A percentile compares a stretch with the other conserved stretches of the same genome.
Conservation (phyloP, 2,888 invertebrate genomes). For the Drosophila nr. perissopoda region DNA sequence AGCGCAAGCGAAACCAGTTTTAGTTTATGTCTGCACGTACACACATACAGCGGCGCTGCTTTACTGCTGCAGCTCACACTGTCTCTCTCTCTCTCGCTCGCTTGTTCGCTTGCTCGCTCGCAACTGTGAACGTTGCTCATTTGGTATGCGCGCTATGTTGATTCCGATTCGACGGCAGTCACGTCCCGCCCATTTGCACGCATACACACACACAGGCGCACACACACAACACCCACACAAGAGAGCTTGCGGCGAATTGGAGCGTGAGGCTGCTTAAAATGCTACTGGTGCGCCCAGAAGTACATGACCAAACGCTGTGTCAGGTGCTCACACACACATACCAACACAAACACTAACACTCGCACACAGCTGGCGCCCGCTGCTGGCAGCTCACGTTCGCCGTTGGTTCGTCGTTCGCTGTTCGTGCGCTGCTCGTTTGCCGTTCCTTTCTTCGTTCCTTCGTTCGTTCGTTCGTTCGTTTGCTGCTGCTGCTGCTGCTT, state of each 20-base stretch:
- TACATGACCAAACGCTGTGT: constrained; percentile 84
- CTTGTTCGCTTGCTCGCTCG: constrained; percentile 40
- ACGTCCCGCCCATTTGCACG: constrained; percentile 86
- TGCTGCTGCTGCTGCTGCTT: constrained; percentile 12
- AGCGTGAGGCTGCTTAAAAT: constrained; percentile 86
- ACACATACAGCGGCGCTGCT: constrained; percentile 45
- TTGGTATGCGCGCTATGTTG: constrained; percentile 84
- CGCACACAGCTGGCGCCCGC: constrained; percentile 50
- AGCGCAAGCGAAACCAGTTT: constrained; percentile 72
- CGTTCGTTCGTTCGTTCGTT: constrained; percentile 17
- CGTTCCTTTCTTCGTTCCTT: constrained; percentile 5
- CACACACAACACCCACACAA: constrained; percentile 35
- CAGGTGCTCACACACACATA: constrained; percentile 80
- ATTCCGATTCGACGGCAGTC: constrained; percentile 85
- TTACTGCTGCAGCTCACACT: constrained; percentile 20
- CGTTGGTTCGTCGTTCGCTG: constrained; percentile 39
- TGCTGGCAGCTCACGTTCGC: constrained; percentile 54
- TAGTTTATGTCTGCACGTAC: constrained; percentile 67
- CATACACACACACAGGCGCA: constrained; percentile 61
- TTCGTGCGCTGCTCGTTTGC: constrained; percentile 12
- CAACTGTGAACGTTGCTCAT: constrained; percentile 65
- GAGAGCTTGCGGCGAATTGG: constrained; percentile 71
- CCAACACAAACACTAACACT: constrained; percentile 25
- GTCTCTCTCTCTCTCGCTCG: constrained; percentile 39
- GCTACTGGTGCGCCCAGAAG: constrained; percentile 84